These are phyloP conservation scores for Drosophila kohkoa DNA, from an alignment of 1,140 invertebrate genomes.

Conservation along the genomic window DNA sequence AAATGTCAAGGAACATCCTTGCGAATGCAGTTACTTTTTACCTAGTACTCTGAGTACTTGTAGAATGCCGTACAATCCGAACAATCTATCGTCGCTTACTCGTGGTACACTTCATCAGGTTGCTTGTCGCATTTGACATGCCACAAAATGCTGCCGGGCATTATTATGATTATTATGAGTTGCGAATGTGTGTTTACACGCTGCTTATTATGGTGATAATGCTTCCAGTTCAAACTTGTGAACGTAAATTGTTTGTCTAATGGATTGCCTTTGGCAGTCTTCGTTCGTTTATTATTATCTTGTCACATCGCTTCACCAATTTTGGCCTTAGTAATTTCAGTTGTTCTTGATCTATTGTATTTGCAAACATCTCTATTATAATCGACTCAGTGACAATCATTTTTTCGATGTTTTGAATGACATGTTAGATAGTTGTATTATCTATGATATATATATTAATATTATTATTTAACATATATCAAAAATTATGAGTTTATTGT, in stretches of 20 bases:
- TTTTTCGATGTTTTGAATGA: too few species aligned
- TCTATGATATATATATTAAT: too few species aligned
- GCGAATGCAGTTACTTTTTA: slow-evolving; percentile 33
- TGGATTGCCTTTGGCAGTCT: slow-evolving; percentile 1
- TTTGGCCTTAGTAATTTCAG: background rate
- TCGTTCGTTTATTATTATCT: background rate
- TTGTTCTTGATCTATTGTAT: background rate
- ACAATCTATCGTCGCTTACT: background rate
- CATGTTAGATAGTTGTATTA: too few species aligned
- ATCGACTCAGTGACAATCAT: too few species aligned
- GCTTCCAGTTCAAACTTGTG: slow-evolving; percentile 8
- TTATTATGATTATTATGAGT: slow-evolving; percentile 19
- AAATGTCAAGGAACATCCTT: slow-evolving; percentile 80
- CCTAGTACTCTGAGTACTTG: background rate
- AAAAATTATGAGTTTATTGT: too few species aligned
- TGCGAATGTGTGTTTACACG: slow-evolving; percentile 25
- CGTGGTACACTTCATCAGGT: slow-evolving; percentile 46
- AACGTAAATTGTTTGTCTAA: slow-evolving; percentile 23
- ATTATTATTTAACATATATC: too few species aligned
- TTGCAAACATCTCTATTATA: background rate
- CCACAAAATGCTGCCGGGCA: slow-evolving; percentile 35
- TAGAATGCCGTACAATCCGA: slow-evolving; percentile 39
- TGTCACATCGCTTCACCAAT: background rate
- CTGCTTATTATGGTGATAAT: slow-evolving; percentile 21
- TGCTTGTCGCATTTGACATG: slow-evolving; percentile 4